Percentiles rank a stretch among this genome's conserved stretches.
Conservation (phyloP, 2,797 vertebrate species). For the Macropus fuliginosus region DNA sequence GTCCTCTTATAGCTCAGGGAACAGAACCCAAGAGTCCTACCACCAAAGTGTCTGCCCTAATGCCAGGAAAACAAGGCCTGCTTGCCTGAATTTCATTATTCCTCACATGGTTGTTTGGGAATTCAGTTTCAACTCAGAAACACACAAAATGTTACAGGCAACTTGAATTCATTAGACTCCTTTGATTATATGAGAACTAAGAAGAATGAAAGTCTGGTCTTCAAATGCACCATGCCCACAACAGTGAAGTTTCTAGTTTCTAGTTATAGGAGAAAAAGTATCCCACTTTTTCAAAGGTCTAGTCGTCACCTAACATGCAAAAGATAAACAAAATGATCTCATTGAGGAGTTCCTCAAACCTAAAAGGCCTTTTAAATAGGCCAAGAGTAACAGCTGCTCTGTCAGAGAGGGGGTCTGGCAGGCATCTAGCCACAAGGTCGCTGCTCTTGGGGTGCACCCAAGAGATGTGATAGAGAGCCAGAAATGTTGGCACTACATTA, state of each 20-base stretch:
- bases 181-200: slow-evolving; percentile 74
- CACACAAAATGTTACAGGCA: slow-evolving; percentile 77
- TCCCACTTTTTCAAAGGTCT: slow-evolving; percentile 73
- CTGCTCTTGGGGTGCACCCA: slow-evolving; percentile 80
- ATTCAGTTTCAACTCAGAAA: slow-evolving; percentile 77
- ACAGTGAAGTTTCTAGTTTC: slow-evolving; percentile 67
- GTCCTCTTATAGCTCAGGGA: slow-evolving; percentile 40
- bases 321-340: slow-evolving; percentile 80
- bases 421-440: slow-evolving; percentile 81
- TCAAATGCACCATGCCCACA: slow-evolving; percentile 60
- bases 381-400: slow-evolving; percentile 83
- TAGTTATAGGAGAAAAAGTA: slow-evolving; percentile 57
- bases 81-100: slow-evolving; percentile 77
- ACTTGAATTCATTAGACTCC: slow-evolving; percentile 80
- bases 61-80: slow-evolving; percentile 59
- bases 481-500: slow-evolving; percentile 74
- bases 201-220: slow-evolving; percentile 68
- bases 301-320: slow-evolving; percentile 71
- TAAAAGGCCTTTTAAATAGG: slow-evolving; percentile 72
- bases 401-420: slow-evolving; percentile 82
- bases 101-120: slow-evolving; percentile 68
- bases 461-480: slow-evolving; percentile 73
- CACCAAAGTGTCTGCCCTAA: slow-evolving; percentile 46
- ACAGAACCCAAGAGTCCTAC: slow-evolving; percentile 62
- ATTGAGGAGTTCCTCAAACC: slow-evolving; percentile 79